Base-by-base conservation (phyloP, 2,888 invertebrate species). In the Drosophila emarginata region DNA sequence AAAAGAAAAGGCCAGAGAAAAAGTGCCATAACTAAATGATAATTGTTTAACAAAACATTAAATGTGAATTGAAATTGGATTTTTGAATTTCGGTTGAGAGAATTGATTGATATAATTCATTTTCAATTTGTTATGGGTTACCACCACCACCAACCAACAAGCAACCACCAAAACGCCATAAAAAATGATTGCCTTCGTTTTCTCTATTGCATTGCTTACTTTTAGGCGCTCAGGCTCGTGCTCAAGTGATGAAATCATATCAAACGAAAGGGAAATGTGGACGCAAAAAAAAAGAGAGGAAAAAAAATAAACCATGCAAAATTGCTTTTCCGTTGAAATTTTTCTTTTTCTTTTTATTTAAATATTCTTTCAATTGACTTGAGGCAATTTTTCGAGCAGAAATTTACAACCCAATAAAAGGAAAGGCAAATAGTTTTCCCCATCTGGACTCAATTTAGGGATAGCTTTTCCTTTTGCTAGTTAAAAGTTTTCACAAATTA, bases 21-120 rank as follows among this genome's bases (percentile, higher is more conserved):
- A 79, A 87, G 78, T 83, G 88, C 76, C 84, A 83, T 80, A 87
- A 87, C 88, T 86, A 84, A 84, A 87, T 77, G 80, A 83, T 84
- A 87, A 84, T 84, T 87, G 83, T 73, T 68, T 67, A 50, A 65
- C 37, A 60, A 60, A 72, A 58, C 51, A 50, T 37, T 18, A 53
- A 21, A 66, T 62, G 50, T 52, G 39, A 14, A 26, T 18, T 32
- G 28, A 52, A 64, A 61, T 53, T 28, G 32, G 32, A 12, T 14
- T 45, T 28, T 11, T 18, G 15, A n/a, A 54, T 14, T 45, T 54
- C 18, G 32, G 51, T 45, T 54, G 54, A 18, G 18, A 28, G 45
- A 45, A 45, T 45, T 45, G 45, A 45, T 45, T 45, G 45, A 45
- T 45, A 69, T 70, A 63, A 69, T 70, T 70, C 58, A 70, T 45